These are phyloP conservation scores for Amphimedon queenslandica DNA, from an alignment of 37 sponge, comb jelly and placozoan genomes.

Conservation along the genomic window DNA sequence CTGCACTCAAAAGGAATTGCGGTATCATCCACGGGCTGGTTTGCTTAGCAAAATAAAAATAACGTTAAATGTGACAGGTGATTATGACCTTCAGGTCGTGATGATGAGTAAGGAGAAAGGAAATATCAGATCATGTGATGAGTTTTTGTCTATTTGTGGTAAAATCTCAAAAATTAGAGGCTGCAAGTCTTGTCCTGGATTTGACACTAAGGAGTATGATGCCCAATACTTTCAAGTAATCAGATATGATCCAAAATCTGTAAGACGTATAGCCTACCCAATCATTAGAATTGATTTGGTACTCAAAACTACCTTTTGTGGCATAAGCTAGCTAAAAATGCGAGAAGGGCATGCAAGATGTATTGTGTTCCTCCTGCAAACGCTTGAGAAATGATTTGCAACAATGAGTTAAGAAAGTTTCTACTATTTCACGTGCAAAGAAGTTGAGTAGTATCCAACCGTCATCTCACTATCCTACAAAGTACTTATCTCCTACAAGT, in stretches of 20 bases:
- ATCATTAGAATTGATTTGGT: slow-evolving; percentile 34
- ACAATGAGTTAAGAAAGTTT: neutral
- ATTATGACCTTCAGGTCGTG: no score
- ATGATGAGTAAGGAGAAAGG: slow-evolving; percentile 18
- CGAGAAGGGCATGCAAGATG: neutral
- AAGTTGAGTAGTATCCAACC: neutral
- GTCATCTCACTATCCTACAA: neutral
- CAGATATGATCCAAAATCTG: no score
- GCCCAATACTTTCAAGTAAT: no score
- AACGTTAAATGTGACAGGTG: slow-evolving; percentile 12
- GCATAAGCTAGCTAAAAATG: neutral
- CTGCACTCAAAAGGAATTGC: slow-evolving; percentile 4
- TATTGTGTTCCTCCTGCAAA: slow-evolving; percentile 9
- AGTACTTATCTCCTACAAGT: slow-evolving; percentile 17
- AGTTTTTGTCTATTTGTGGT: neutral
- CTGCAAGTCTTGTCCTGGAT: slow-evolving; percentile 45
- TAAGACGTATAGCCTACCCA: slow-evolving; percentile 24
- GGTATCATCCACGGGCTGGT: slow-evolving; percentile 28
- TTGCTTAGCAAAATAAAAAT: slow-evolving; percentile 9
- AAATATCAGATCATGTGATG: neutral
- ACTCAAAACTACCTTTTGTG: neutral
- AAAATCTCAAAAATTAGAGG: neutral
- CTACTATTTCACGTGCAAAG: neutral
- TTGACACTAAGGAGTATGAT: neutral
- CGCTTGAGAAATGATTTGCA: neutral